Conservation (phyloP, 1,140 invertebrate genomes). For the Tetraneura akinire region DNA sequence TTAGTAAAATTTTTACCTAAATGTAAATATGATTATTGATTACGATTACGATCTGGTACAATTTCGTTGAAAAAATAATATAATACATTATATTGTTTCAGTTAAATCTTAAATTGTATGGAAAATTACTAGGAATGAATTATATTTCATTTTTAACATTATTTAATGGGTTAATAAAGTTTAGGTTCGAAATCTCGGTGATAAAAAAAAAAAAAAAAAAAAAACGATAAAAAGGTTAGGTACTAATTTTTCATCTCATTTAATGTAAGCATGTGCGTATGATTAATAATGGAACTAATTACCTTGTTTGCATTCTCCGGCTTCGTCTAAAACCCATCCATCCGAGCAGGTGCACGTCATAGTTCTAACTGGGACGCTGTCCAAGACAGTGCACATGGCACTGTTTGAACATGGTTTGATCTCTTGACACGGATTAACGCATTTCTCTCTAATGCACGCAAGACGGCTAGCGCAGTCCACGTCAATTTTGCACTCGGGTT, state of each 20-base stretch:
- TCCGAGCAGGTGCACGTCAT: constrained; percentile 83
- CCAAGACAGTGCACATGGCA: constrained; percentile 75
- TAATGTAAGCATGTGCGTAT: too few relatives aligned
- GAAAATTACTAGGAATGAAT: too few relatives aligned
- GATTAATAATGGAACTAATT: too few relatives aligned
- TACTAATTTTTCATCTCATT: too few relatives aligned
- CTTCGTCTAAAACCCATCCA: constrained; percentile 75
- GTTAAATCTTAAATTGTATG: too few relatives aligned
- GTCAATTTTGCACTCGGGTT: constrained; percentile 76
- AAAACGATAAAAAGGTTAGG: too few relatives aligned
- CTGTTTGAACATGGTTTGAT: constrained; percentile 72
- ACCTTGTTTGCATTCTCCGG: constrained; percentile 72
- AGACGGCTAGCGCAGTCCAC: constrained; percentile 76
- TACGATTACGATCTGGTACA: too few relatives aligned
- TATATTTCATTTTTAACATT: too few relatives aligned
- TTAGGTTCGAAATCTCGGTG: too few relatives aligned
- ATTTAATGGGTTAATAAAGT: too few relatives aligned
- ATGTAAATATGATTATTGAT: constrained; percentile 11
- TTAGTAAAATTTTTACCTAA: neutral
- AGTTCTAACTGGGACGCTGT: constrained; percentile 78
- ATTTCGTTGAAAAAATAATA: too few relatives aligned
- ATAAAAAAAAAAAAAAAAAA: neutral
- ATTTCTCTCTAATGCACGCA: constrained; percentile 78
- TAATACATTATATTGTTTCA: too few relatives aligned
- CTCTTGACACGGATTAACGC: constrained; percentile 75